phyloP scores from a whole-genome alignment of 2,113 vertebrate species.

The Alethe castanea region DNA sequence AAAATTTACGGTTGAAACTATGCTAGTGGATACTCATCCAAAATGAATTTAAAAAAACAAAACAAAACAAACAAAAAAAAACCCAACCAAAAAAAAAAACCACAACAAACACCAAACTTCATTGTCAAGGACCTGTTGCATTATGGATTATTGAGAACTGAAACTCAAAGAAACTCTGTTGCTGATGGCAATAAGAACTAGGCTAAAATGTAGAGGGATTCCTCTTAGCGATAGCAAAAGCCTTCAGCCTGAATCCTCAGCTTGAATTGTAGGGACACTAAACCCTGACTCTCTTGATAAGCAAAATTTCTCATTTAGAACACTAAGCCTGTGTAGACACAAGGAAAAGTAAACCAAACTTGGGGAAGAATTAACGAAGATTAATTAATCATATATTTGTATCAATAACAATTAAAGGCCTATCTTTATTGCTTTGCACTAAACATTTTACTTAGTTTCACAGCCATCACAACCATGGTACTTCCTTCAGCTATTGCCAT shows the following conservation, averaged over 20 bases:
- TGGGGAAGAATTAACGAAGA: background rate
- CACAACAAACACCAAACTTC: background rate
- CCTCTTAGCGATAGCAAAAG: background rate
- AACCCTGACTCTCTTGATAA: background rate
- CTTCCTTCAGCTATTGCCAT: background rate
- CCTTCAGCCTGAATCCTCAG: background rate
- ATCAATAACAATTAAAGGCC: background rate
- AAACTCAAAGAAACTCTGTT: background rate
- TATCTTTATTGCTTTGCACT: background rate
- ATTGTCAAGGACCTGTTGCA: background rate
- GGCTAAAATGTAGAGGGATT: background rate
- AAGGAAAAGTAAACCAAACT: background rate
- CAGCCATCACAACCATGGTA: background rate
- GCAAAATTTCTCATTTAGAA: background rate
- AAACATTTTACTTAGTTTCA: background rate
- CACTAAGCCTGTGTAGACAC: background rate
- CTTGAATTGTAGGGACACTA: background rate
- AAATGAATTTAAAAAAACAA: background rate
- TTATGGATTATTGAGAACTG: background rate
- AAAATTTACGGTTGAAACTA: background rate
- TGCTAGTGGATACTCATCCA: background rate
- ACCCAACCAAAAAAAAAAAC: too few species aligned
- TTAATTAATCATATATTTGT: background rate
- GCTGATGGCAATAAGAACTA: background rate
- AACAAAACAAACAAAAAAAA: too few species aligned